Evolutionary conservation across 1,140 invertebrate genomes (phyloP).

Genomic region (Ephestia elutella): DNA sequence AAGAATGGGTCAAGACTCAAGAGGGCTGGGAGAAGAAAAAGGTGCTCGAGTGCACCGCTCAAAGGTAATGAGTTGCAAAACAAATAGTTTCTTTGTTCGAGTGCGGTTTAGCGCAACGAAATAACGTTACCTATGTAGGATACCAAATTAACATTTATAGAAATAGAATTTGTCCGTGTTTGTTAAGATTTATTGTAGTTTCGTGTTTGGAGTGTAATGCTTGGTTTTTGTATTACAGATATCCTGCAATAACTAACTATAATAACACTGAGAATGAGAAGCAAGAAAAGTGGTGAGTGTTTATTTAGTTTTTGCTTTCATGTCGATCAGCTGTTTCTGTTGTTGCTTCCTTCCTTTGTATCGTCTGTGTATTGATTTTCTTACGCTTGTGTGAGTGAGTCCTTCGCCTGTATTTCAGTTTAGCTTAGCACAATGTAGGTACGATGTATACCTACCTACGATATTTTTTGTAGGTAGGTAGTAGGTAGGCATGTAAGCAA

Average conservation of each 20-base stretch:
- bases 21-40: conserved; percentile 98
- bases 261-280: conserved; percentile 58
- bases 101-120: conserved; percentile 46
- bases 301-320: conserved; percentile 17
- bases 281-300: conserved; percentile 64
- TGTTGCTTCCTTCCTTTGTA: conserved; percentile 25
- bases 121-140: conserved; percentile 24
- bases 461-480: too few relatives aligned
- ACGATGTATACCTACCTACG: too few relatives aligned
- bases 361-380: conserved; percentile 49
- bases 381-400: conserved; percentile 28
- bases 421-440: neutral
- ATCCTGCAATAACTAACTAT: conserved; percentile 68
- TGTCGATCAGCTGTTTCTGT: conserved; percentile 62
- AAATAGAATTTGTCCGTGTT: conserved; percentile 19
- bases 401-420: conserved; percentile 28
- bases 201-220: conserved; percentile 32
- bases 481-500: too few relatives aligned
- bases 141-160: conserved; percentile 32
- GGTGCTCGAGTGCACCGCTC: conserved; percentile 85
- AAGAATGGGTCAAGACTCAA: conserved; percentile 98
- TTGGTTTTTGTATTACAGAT: conserved; percentile 66
- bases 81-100: conserved; percentile 75
- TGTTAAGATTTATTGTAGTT: conserved; percentile 18
- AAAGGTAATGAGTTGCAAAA: conserved; percentile 71